Conservation (phyloP, 2,797 vertebrate genomes). For the Poecilia picta region DNA sequence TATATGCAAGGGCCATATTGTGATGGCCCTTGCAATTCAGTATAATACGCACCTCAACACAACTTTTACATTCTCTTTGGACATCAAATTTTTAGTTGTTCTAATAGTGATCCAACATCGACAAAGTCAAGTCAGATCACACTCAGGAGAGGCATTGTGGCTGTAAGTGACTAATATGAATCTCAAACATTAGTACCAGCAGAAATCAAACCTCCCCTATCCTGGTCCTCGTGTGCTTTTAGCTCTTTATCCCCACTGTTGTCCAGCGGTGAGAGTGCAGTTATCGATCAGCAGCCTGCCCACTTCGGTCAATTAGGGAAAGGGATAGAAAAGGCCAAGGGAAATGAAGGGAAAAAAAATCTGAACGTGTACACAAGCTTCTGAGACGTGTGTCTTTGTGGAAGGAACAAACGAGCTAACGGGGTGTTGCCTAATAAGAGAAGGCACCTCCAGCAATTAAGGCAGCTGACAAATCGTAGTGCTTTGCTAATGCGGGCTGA, state of each 20-base stretch:
- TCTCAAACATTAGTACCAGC: slow-evolving; percentile 25
- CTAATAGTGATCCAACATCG: neutral
- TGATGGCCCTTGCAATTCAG: neutral
- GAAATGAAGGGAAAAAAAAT: slow-evolving; percentile 47
- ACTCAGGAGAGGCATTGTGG: neutral
- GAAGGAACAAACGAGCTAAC: slow-evolving; percentile 76
- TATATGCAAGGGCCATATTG: neutral
- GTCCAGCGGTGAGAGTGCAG: slow-evolving; percentile 60
- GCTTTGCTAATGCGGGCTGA: slow-evolving; percentile 82
- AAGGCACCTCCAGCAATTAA: slow-evolving; percentile 85
- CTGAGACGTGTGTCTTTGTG: slow-evolving; percentile 62
- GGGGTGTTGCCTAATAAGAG: slow-evolving; percentile 81
- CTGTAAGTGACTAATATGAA: slow-evolving; percentile 17
- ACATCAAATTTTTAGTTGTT: neutral
- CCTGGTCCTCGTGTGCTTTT: slow-evolving; percentile 51
- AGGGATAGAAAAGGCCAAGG: slow-evolving; percentile 26
- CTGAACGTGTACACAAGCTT: slow-evolving; percentile 72
- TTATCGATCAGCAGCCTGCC: slow-evolving; percentile 70
- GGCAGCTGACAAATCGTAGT: slow-evolving; percentile 81
- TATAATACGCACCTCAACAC: neutral
- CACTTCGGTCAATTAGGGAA: slow-evolving; percentile 60
- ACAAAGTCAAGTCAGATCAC: slow-evolving; percentile 1
- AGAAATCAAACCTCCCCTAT: slow-evolving; percentile 35
- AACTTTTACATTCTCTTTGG: neutral
- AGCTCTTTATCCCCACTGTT: slow-evolving; percentile 72